Evolutionary conservation across 1,140 invertebrate species (phyloP).

Genomic region (Varroa destructor): DNA sequence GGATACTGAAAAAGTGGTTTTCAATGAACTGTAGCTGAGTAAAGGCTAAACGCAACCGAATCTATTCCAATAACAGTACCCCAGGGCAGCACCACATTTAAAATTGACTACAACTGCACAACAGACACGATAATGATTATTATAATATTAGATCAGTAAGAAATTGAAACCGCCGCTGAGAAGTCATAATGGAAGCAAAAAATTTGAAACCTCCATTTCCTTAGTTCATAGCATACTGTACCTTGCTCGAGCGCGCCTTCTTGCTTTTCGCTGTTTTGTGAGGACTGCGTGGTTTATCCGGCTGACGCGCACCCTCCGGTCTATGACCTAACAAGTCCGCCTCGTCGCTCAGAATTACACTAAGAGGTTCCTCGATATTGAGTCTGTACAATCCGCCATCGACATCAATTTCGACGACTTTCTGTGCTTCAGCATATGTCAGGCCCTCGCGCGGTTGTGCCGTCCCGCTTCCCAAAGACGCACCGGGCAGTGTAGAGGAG

Average conservation of each 20-base stretch:
- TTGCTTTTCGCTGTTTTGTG: constrained; percentile 19
- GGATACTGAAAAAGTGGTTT: too few species aligned
- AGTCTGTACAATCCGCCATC: constrained; percentile 50
- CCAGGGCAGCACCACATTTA: too few species aligned
- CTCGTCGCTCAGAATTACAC: constrained; percentile 36
- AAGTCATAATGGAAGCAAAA: too few species aligned
- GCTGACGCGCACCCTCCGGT: constrained; percentile 22
- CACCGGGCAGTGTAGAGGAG: constrained; percentile 37
- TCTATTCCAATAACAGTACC: too few species aligned
- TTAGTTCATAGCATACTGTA: background rate
- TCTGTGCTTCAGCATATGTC: constrained; percentile 62
- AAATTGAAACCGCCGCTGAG: too few species aligned
- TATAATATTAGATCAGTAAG: too few species aligned
- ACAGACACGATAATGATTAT: too few species aligned
- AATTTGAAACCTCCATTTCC: too few species aligned
- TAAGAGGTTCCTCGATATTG: constrained; percentile 44
- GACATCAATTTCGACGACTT: constrained; percentile 67
- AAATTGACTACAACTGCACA: too few species aligned
- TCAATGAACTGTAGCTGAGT: too few species aligned
- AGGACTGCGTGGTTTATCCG: background rate
- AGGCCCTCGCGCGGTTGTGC: constrained; percentile 42
- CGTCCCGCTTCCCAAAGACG: constrained; percentile 39
- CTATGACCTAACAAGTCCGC: background rate
- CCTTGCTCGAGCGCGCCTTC: background rate
- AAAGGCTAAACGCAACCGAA: too few species aligned